phyloP scores from a whole-genome alignment of 2,888 invertebrate genomes.

The Rhogogaster chlorosoma region DNA sequence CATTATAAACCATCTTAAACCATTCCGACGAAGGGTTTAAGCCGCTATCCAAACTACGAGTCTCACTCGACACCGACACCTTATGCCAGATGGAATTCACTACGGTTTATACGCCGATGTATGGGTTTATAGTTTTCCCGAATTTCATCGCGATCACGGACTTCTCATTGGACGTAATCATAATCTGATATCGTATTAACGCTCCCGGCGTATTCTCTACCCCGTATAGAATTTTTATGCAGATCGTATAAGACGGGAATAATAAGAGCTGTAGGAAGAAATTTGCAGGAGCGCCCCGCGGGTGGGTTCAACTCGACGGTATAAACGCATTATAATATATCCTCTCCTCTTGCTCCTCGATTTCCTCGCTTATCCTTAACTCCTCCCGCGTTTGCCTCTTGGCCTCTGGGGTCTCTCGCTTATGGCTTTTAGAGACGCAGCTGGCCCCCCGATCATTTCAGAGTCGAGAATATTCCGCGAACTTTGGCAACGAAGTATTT shows the following conservation, averaged over 20 bases:
- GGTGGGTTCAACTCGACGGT: slow-evolving; percentile 70
- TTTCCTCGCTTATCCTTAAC: slow-evolving; percentile 48
- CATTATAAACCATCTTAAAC: slow-evolving; percentile 62
- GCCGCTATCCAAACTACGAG: slow-evolving; percentile 28
- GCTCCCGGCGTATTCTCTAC: slow-evolving; percentile 55
- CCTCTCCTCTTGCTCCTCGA: slow-evolving; percentile 63
- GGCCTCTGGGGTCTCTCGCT: background rate
- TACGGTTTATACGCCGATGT: too few relatives aligned
- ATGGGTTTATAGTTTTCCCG: too few relatives aligned
- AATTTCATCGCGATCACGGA: too few relatives aligned
- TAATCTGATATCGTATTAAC: slow-evolving; percentile 60
- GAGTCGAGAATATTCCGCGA: background rate
- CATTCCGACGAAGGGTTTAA: slow-evolving; percentile 34
- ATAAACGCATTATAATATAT: slow-evolving; percentile 76
- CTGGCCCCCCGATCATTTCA: background rate
- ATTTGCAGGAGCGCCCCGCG: slow-evolving; percentile 68
- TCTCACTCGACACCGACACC: background rate
- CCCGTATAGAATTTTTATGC: slow-evolving; percentile 74
- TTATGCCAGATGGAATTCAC: background rate
- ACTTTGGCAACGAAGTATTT: background rate
- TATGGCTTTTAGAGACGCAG: background rate
- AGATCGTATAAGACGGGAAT: slow-evolving; percentile 65
- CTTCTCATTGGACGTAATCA: slow-evolving; percentile 7
- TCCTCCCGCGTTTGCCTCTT: background rate
- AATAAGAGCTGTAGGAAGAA: background rate